phyloP scores from a whole-genome alignment of 2,888 invertebrate genomes.

The Xestia rhomboidea region DNA sequence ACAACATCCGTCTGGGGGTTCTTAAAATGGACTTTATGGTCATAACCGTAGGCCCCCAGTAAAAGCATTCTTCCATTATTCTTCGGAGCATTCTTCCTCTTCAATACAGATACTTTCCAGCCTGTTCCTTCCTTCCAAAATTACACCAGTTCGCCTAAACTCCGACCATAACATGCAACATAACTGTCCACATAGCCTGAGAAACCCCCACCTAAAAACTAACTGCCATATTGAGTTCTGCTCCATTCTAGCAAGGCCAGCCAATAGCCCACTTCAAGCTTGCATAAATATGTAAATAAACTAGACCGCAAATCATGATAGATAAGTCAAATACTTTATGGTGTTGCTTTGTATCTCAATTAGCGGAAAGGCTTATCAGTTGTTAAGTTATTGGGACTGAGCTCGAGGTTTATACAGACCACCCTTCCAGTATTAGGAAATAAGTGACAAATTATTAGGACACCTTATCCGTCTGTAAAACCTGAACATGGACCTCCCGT shows the following conservation, averaged over 20 bases:
- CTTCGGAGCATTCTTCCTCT: background rate
- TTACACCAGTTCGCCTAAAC: background rate
- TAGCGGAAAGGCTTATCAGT: slow-evolving; percentile 45
- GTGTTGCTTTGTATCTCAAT: slow-evolving; percentile 53
- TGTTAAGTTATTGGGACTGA: slow-evolving; percentile 38
- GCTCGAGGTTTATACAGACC: slow-evolving; percentile 6
- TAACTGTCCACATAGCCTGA: background rate
- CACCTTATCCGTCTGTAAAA: background rate
- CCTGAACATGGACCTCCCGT: background rate
- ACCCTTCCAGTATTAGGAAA: slow-evolving; percentile 23
- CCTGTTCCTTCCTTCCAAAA: background rate
- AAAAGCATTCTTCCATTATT: no score
- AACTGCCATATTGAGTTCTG: background rate
- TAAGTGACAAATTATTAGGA: slow-evolving; percentile 8
- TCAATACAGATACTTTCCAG: background rate
- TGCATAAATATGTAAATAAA: slow-evolving; percentile 26
- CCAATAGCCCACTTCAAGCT: slow-evolving; percentile 18
- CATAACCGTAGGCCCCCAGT: no score
- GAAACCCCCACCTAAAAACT: background rate
- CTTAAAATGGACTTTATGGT: no score
- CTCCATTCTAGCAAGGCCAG: background rate
- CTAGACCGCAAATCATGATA: slow-evolving; percentile 44
- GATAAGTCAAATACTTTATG: slow-evolving; percentile 54
- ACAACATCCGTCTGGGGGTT: background rate
- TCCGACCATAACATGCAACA: background rate